Evolutionary conservation across 2,113 vertebrate genomes (phyloP).

Genomic region (Phalacrocorax aristotelis): DNA sequence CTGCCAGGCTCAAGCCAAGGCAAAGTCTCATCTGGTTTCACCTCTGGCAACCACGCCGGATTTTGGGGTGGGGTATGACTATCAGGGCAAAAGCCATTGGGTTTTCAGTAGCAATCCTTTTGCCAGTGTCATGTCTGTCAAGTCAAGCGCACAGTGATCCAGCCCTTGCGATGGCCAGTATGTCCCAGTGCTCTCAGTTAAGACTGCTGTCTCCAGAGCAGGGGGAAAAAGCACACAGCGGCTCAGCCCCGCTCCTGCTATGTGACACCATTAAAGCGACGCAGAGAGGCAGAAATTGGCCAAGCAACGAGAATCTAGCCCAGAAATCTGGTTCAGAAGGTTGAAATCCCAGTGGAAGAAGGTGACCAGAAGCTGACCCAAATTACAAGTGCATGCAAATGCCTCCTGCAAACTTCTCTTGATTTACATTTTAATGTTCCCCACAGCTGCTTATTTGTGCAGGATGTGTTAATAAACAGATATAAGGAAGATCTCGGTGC

Average conservation of each 20-base stretch:
- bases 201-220: neutral
- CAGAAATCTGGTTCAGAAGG: neutral
- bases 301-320: neutral
- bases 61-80: neutral
- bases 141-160: neutral
- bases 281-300: neutral
- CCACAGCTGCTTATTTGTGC: neutral
- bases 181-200: neutral
- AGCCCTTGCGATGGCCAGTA: neutral
- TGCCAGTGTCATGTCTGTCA: neutral
- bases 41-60: rapidly evolving
- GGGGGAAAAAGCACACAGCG: neutral
- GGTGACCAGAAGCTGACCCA: neutral
- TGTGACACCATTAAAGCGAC: neutral
- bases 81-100: neutral
- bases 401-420: neutral
- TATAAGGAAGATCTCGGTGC: neutral
- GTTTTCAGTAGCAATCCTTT: neutral
- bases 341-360: neutral
- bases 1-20: neutral
- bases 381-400: neutral
- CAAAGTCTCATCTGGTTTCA: neutral
- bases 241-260: neutral
- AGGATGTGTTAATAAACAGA: neutral
- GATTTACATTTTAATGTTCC: neutral